phyloP scores from a whole-genome alignment of 1,140 invertebrate genomes.

The Caerostris extrusa region DNA sequence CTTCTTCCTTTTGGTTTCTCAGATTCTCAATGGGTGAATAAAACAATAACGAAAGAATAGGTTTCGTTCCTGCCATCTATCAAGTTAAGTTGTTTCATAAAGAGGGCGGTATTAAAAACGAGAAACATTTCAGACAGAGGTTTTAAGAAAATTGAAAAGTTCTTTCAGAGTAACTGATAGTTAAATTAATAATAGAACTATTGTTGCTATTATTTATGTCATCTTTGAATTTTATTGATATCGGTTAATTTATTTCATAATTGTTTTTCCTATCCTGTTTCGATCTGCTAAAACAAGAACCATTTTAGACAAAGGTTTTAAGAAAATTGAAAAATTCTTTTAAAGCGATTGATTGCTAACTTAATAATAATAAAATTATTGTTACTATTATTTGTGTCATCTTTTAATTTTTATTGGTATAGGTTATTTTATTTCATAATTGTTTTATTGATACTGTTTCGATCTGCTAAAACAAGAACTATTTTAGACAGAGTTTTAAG shows the following conservation, averaged over 20 bases:
- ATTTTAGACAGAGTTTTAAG: not conserved
- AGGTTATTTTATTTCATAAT: no score
- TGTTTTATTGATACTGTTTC: no score
- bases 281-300: not conserved
- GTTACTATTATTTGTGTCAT: no score
- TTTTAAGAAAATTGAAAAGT: not conserved
- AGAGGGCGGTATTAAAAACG: not conserved
- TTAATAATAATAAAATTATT: not conserved
- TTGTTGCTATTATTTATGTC: no score
- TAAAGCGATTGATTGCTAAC: not conserved
- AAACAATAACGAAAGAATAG: conserved; percentile 25
- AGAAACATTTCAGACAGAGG: not conserved
- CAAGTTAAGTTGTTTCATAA: not conserved
- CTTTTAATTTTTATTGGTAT: no score
- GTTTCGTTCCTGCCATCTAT: not conserved
- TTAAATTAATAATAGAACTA: not conserved
- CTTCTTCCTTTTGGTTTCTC: not conserved
- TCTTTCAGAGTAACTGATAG: not conserved
- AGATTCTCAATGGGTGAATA: not conserved
- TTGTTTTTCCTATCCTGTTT: no score
- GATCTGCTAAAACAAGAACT: not conserved
- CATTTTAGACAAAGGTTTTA: not conserved
- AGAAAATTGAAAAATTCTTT: not conserved
- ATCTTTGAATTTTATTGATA: no score
- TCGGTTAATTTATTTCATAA: no score